These are phyloP conservation scores for Aramus guarauna DNA, from an alignment of 2,113 vertebrate species.

Conservation along the genomic window DNA sequence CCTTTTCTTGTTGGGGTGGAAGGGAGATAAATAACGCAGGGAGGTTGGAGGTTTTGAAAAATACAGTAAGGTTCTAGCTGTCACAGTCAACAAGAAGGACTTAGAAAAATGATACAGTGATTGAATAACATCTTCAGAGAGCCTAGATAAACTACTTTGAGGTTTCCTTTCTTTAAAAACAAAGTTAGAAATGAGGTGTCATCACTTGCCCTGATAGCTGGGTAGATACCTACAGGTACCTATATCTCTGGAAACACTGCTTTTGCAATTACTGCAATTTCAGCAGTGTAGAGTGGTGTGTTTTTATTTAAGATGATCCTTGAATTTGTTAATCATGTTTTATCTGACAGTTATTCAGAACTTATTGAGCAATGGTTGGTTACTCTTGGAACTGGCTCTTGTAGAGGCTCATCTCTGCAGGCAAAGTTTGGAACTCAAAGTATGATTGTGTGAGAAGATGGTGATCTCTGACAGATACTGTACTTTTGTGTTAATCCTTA, in stretches of 20 bases:
- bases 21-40: neutral
- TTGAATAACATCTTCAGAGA: neutral
- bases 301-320: neutral
- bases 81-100: neutral
- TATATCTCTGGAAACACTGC: neutral
- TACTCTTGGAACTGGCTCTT: constrained; percentile 1
- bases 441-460: neutral
- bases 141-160: neutral
- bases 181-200: neutral
- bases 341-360: neutral
- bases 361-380: neutral
- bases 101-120: neutral
- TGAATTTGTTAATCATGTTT: neutral
- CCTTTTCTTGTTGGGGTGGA: neutral
- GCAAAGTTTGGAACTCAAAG: neutral
- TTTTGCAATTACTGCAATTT: neutral
- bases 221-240: neutral
- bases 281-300: neutral
- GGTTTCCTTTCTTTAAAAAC: neutral
- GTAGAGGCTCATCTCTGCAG: neutral
- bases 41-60: neutral
- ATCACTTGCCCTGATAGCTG: neutral
- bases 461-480: neutral
- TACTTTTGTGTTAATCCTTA: neutral
- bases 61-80: neutral